Evolutionary conservation across 2,888 invertebrate genomes (phyloP).

Genomic region (Macrophya alboannulata): DNA sequence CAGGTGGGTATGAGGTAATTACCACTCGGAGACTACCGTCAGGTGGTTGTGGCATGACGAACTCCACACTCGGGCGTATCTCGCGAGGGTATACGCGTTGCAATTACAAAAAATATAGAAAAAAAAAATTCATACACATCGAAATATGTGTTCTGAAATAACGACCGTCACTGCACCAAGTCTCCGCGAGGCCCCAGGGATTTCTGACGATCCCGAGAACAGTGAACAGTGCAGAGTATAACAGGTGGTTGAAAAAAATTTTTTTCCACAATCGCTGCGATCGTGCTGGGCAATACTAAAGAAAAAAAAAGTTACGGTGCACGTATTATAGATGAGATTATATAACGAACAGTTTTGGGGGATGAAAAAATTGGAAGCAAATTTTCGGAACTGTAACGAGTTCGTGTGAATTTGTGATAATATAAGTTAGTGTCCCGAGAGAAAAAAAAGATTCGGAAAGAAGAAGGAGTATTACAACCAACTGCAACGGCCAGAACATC

Average conservation of each 20-base stretch:
- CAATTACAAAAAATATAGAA: neutral
- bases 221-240: constrained; percentile 24
- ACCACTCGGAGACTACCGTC: constrained; percentile 69
- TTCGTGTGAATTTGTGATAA: no score
- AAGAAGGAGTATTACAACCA: neutral
- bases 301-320: neutral
- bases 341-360: neutral
- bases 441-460: no score
- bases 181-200: neutral
- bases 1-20: constrained; percentile 70
- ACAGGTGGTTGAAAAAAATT: constrained; percentile 43
- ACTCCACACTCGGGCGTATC: constrained; percentile 29
- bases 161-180: neutral
- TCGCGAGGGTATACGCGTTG: neutral
- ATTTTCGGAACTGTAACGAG: no score
- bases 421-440: no score
- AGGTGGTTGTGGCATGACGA: constrained; percentile 72
- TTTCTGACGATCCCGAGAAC: neutral
- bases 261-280: neutral
- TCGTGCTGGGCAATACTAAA: neutral
- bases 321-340: neutral
- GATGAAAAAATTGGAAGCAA: no score
- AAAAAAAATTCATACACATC: neutral
- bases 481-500: neutral
- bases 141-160: neutral